Conservation (phyloP, 1,140 invertebrate species). For the Polyergus mexicanus region DNA sequence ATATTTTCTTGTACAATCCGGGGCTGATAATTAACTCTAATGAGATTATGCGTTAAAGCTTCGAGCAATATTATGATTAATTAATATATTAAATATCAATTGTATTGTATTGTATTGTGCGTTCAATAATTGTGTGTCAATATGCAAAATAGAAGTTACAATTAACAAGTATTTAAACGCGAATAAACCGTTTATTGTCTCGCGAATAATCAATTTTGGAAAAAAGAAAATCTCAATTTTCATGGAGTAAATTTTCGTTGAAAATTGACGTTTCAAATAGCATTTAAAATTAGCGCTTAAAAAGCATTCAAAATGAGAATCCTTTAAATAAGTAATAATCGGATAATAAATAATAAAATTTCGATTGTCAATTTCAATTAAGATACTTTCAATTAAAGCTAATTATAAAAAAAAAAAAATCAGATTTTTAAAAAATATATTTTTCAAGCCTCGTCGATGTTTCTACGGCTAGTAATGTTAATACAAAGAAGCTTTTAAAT, state of each 20-base stretch:
- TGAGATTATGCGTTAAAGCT: background rate
- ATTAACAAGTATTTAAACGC: conserved; percentile 2
- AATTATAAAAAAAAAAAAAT: too few relatives aligned
- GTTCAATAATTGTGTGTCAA: background rate
- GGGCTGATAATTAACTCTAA: too few relatives aligned
- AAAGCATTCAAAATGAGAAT: background rate
- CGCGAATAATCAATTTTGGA: background rate
- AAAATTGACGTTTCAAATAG: background rate
- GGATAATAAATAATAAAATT: background rate
- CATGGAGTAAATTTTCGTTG: background rate
- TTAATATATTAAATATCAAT: background rate
- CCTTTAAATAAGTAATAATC: background rate
- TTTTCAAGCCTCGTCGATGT: background rate
- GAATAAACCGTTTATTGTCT: background rate
- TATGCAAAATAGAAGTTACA: background rate
- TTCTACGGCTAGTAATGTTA: background rate
- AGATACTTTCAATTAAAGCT: background rate
- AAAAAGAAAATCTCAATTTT: conserved; percentile 5
- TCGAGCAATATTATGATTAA: background rate
- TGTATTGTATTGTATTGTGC: background rate
- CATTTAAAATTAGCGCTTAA: background rate
- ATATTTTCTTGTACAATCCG: background rate
- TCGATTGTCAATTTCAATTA: background rate
- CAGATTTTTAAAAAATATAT: too few relatives aligned
- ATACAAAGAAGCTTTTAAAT: conserved; percentile 13